A percentile compares a stretch with the other conserved stretches of the same genome.
These are phyloP conservation scores for Autographa pulchrina DNA, from an alignment of 2,888 invertebrate species.

Conservation along the genomic window DNA sequence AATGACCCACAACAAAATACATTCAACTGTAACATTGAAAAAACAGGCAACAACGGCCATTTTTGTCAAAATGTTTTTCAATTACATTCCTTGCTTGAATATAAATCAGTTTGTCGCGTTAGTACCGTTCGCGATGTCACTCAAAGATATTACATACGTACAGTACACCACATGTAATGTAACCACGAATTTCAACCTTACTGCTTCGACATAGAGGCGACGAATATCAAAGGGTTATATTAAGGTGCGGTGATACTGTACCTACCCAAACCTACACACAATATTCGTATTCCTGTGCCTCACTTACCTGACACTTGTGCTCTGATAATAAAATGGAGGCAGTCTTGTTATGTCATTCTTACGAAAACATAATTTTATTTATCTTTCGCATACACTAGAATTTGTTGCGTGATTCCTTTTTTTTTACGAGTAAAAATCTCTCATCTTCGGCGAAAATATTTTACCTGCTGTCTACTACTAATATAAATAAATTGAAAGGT, in stretches of 20 bases:
- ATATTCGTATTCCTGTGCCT: not conserved
- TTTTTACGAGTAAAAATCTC: too few relatives aligned
- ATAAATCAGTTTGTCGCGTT: conserved; percentile 59
- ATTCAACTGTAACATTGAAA: not conserved
- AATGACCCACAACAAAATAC: not conserved
- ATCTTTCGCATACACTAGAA: not conserved
- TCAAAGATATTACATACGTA: conserved; percentile 39
- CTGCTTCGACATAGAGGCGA: not conserved
- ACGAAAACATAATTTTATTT: conserved; percentile 4
- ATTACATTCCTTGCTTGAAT: conserved; percentile 56
- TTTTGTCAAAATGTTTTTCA: conserved; percentile 59
- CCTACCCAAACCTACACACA: not conserved
- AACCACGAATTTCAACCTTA: not conserved
- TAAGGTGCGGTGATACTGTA: not conserved
- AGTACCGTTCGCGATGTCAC: conserved; percentile 55
- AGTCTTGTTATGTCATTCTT: conserved; percentile 2
- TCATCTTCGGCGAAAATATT: too few relatives aligned
- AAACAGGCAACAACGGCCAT: conserved; percentile 7
- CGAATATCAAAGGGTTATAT: not conserved
- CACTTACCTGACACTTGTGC: not conserved
- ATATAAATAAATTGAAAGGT: too few relatives aligned
- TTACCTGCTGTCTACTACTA: too few relatives aligned
- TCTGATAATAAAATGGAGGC: conserved; percentile 4
- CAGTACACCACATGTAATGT: not conserved
- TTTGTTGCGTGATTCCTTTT: too few relatives aligned